Percentiles rank a stretch among this genome's conserved stretches.
Evolutionary conservation across 2,113 vertebrate species (phyloP).

Genomic region (Aramus guarauna): DNA sequence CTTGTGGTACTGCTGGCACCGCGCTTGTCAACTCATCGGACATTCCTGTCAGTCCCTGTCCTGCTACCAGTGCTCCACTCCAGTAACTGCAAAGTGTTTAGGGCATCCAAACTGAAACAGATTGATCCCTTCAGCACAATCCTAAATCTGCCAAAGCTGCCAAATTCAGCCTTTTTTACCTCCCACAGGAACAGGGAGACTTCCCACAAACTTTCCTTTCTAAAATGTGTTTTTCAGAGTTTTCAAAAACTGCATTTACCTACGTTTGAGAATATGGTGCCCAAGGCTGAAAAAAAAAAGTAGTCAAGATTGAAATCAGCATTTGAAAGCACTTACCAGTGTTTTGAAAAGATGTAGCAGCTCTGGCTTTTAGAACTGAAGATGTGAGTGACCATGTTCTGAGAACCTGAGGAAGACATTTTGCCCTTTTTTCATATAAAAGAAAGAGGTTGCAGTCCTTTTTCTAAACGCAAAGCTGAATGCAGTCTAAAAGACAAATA

Average conservation of each 20-base stretch:
- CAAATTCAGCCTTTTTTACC: neutral
- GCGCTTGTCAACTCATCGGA: fast-evolving
- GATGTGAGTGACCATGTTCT: neutral
- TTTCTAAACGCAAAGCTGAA: neutral
- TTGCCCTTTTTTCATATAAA: neutral
- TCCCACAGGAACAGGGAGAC: neutral
- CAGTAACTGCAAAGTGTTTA: neutral
- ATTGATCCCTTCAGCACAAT: constrained; percentile 4
- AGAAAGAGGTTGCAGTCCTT: neutral
- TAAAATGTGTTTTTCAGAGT: neutral
- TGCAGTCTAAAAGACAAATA: neutral
- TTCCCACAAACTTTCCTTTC: neutral
- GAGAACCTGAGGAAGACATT: neutral
- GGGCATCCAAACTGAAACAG: neutral
- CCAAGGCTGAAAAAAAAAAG: neutral
- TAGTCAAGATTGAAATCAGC: neutral
- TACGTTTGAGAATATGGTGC: neutral
- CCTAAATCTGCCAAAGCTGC: neutral
- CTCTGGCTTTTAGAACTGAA: neutral
- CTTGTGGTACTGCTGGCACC: neutral
- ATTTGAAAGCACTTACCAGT: neutral
- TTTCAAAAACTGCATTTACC: neutral
- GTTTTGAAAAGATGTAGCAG: neutral
- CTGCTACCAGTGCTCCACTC: neutral
- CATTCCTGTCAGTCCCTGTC: neutral